Conservation (phyloP, 2,113 vertebrate genomes). For the Sander vitreus region DNA sequence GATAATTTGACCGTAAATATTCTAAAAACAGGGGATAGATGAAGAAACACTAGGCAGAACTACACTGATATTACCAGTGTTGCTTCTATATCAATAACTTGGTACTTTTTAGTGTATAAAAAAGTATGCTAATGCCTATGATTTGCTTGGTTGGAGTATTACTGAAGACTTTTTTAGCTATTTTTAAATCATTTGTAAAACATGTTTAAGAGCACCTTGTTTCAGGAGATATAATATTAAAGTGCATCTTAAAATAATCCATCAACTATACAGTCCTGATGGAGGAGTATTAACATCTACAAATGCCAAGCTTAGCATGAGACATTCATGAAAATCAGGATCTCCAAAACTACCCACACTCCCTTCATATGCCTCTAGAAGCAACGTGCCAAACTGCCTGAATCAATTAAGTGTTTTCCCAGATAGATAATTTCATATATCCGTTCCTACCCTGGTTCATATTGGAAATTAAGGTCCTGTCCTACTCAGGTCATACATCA, state of each 20-base stretch:
- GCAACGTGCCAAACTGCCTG: conserved; percentile 6
- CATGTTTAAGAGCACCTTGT: neutral
- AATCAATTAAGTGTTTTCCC: conserved; percentile 25
- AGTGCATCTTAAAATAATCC: neutral
- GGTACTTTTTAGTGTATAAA: too few relatives aligned
- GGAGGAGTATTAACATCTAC: neutral
- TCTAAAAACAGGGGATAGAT: neutral
- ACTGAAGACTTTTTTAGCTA: neutral
- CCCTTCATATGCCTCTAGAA: neutral
- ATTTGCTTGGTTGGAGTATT: neutral
- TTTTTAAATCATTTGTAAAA: neutral
- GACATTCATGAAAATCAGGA: neutral
- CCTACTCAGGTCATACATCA: conserved; percentile 14
- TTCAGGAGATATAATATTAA: neutral
- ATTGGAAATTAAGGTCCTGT: neutral
- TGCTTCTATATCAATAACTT: neutral
- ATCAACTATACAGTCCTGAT: neutral
- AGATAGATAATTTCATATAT: conserved; percentile 48
- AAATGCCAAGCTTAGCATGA: neutral
- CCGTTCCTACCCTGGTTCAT: conserved; percentile 52
- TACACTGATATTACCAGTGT: neutral
- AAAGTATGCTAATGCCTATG: neutral
- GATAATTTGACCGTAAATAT: neutral
- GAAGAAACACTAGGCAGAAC: neutral
- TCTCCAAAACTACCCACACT: neutral